Percentiles rank a stretch among this genome's conserved stretches.
Evolutionary conservation across 2,888 invertebrate species (phyloP).

Genomic region (Nysson spinosus): DNA sequence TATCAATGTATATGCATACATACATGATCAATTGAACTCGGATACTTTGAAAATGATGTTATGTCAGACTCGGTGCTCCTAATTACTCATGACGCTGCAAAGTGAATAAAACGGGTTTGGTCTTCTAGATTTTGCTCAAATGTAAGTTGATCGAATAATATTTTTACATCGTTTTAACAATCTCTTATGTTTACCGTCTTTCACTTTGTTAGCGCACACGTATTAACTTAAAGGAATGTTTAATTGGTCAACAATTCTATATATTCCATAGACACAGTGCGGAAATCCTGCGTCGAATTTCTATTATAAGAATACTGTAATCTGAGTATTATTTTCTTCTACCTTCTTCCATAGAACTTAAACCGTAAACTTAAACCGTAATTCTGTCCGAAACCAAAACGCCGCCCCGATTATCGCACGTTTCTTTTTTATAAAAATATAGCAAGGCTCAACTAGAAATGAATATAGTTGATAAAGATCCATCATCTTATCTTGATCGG

Average conservation of each 20-base stretch:
- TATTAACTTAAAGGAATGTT: conserved; percentile 44
- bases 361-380: too few relatives aligned
- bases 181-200: conserved; percentile 11
- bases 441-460: conserved; percentile 12
- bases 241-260: conserved; percentile 65
- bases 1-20: conserved; percentile 43
- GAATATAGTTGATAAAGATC: conserved; percentile 10
- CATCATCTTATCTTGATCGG: conserved; percentile 8
- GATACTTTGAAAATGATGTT: too few relatives aligned
- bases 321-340: conserved; percentile 17
- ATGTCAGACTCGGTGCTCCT: too few relatives aligned
- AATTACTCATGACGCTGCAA: conserved; percentile 44
- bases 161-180: conserved; percentile 39
- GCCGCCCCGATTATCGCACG: too few relatives aligned
- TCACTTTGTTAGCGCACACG: conserved; percentile 7
- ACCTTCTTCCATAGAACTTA: conserved; percentile 15
- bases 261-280: conserved; percentile 44
- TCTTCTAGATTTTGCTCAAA: conserved; percentile 21
- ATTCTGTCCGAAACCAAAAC: too few relatives aligned
- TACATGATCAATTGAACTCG: too few relatives aligned
- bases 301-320: conserved; percentile 56
- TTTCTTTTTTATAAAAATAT: conserved; percentile 34
- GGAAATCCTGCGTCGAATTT: conserved; percentile 22
- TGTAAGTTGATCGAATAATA: conserved; percentile 43
- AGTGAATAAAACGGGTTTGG: conserved; percentile 39